Base-by-base conservation (phyloP, 2,797 vertebrate species). In the Pempheris klunzingeri region DNA sequence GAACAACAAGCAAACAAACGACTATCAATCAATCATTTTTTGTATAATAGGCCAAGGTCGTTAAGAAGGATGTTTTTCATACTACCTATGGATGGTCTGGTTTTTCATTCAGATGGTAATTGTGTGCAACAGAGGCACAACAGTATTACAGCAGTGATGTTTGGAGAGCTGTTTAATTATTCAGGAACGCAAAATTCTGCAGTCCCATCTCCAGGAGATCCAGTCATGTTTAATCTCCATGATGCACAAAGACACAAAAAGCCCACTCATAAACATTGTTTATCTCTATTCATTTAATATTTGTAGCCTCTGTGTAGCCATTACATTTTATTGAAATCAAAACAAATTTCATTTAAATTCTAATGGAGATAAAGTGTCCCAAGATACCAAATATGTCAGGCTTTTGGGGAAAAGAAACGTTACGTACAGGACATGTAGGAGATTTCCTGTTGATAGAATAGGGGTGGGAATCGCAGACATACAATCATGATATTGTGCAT, bases 81-180 rank as follows among this genome's bases (percentile, higher is more conserved):
- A n/a, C n/a, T n/a, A n/a, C n/a, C n/a, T n/a, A n/a, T n/a, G n/a
- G n/a, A n/a, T n/a, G n/a, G n/a, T n/a, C n/a, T n/a, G n/a, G n/a
- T n/a, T n/a, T n/a, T n/a, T n/a, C n/a, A n/a, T n/a, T n/a, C n/a
- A n/a, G n/a, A n/a, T n/a, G n/a, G n/a, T n/a, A n/a, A n/a, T n/a
- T n/a, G n/a, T n/a, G n/a, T n/a, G n/a, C n/a, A n/a, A n/a, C n/a
- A n/a, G n/a, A n/a, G n/a, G n/a, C n/a, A n/a, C n/a, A n/a, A n/a
- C n/a, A n/a, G n/a, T n/a, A n/a, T n/a, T n/a, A 82, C 79, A 86
- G 70, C 74, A 74, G 83, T 47, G 9, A 66, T 65, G 78, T 71
- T 74, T 34, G 44, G 41, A 41, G 28, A 15, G 20, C 39, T 72
- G 53, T 50, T 84, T 68, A 84, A 81, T 81, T 75, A 84, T 81